phyloP scores from a whole-genome alignment of 2,888 invertebrate species.

The Spatulosminthurus flaviceps region DNA sequence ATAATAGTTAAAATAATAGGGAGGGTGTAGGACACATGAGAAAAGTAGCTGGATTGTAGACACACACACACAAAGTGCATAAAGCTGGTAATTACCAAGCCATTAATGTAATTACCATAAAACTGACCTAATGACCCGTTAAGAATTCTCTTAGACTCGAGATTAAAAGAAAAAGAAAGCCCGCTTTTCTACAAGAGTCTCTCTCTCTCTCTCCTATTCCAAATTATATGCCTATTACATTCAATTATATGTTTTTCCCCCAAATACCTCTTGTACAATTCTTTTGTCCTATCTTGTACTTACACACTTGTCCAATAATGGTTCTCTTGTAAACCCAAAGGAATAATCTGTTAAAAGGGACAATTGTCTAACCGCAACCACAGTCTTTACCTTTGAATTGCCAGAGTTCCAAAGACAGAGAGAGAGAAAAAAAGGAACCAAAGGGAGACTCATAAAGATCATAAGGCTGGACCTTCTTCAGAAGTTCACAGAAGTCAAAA shows the following conservation, averaged over 20 bases:
- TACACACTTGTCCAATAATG: neutral
- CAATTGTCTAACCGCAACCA: slow-evolving; percentile 18
- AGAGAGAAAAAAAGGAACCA: neutral
- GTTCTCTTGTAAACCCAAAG: slow-evolving; percentile 6
- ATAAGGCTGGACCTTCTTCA: slow-evolving; percentile 14
- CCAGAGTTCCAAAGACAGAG: neutral
- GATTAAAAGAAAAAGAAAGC: slow-evolving; percentile 18
- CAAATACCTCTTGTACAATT: neutral
- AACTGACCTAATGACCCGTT: slow-evolving; percentile 18
- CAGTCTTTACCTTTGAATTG: neutral
- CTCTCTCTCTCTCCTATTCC: neutral
- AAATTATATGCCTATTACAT: slow-evolving; percentile 18
- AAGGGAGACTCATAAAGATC: slow-evolving; percentile 18
- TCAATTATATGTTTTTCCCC: slow-evolving; percentile 9
- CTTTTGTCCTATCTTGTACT: neutral
- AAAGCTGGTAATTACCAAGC: slow-evolving; percentile 6
- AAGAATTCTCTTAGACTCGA: slow-evolving; percentile 6
- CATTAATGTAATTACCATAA: slow-evolving; percentile 18
- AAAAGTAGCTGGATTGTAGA: slow-evolving; percentile 2
- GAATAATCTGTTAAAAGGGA: slow-evolving; percentile 14
- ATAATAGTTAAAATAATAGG: slow-evolving; percentile 9
- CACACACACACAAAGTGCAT: slow-evolving; percentile 18
- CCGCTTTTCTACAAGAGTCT: neutral
- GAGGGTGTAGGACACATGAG: neutral
- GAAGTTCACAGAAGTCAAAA: slow-evolving; percentile 18